These are phyloP conservation scores for Polymixis flavicincta DNA, from an alignment of 2,888 invertebrate species.

Conservation along the genomic window DNA sequence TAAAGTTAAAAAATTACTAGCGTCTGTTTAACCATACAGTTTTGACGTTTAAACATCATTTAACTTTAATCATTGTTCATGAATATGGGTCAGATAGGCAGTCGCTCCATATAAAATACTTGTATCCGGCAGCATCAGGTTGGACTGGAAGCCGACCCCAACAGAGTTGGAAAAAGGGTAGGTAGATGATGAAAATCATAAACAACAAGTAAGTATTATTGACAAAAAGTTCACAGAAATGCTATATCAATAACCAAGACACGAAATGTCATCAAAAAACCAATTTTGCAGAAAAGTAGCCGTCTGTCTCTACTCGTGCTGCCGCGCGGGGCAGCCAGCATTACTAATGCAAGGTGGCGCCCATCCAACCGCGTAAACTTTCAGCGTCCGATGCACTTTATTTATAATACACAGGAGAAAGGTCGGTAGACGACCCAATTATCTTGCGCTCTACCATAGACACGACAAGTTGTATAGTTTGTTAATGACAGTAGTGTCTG, in stretches of 20 bases:
- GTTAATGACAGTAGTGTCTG: neutral
- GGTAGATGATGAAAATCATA: neutral
- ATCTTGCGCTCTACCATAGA: slow-evolving; percentile 14
- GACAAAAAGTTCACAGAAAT: neutral
- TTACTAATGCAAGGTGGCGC: slow-evolving; percentile 50
- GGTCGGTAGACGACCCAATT: slow-evolving; percentile 57
- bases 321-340: slow-evolving; percentile 23
- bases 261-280: slow-evolving; percentile 13
- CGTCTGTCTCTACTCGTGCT: neutral
- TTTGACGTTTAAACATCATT: too few species aligned
- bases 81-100: too few species aligned
- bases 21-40: too few species aligned
- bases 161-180: too few species aligned
- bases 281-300: neutral
- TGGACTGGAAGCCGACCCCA: too few species aligned
- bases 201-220: neutral
- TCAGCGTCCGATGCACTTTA: slow-evolving; percentile 67
- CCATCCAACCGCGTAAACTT: slow-evolving; percentile 43
- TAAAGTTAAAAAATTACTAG: too few species aligned
- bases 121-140: too few species aligned
- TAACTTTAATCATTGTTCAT: too few species aligned
- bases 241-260: slow-evolving; percentile 7
- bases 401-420: slow-evolving; percentile 71
- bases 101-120: too few species aligned
- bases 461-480: neutral